Percentiles rank a stretch among this genome's conserved stretches.
phyloP scores from a whole-genome alignment of 2,113 vertebrate genomes.

The Hippocampus guttulatus region DNA sequence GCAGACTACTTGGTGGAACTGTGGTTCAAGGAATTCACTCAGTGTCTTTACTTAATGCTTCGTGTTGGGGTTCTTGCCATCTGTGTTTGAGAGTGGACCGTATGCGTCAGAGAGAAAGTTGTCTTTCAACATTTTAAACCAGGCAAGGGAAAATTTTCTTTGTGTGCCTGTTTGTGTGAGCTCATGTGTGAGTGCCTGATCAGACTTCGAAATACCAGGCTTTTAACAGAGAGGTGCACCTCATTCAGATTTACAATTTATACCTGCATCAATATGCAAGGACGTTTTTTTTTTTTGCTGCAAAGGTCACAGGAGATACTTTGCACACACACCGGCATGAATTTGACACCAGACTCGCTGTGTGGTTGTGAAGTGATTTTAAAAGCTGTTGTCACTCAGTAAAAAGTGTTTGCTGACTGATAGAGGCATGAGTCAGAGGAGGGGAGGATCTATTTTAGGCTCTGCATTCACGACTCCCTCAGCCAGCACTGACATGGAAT shows the following conservation, averaged over 20 bases:
- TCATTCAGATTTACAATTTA: constrained; percentile 23
- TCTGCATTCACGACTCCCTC: constrained; percentile 14
- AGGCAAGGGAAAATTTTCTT: not conserved
- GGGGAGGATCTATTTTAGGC: constrained; percentile 68
- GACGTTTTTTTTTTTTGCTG: not conserved
- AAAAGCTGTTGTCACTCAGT: constrained; percentile 42
- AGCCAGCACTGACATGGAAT: constrained; percentile 20
- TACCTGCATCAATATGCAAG: constrained; percentile 15
- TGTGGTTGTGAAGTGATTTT: constrained; percentile 24
- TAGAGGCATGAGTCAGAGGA: no score
- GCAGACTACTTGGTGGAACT: not conserved
- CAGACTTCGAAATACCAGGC: not conserved
- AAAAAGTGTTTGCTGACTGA: constrained; percentile 19
- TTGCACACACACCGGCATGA: not conserved
- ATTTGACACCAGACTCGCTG: constrained; percentile 8
- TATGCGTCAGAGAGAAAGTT: not conserved
- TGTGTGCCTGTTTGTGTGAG: not conserved
- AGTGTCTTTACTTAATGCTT: not conserved
- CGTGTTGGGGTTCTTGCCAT: not conserved
- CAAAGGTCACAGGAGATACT: constrained; percentile 22
- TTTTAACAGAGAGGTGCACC: constrained; percentile 20
- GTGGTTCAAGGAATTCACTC: not conserved
- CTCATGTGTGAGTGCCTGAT: not conserved
- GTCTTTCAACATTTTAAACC: not conserved
- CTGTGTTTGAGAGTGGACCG: not conserved